Conservation (phyloP, 2,888 invertebrate species). For the Erebia aethiops region DNA sequence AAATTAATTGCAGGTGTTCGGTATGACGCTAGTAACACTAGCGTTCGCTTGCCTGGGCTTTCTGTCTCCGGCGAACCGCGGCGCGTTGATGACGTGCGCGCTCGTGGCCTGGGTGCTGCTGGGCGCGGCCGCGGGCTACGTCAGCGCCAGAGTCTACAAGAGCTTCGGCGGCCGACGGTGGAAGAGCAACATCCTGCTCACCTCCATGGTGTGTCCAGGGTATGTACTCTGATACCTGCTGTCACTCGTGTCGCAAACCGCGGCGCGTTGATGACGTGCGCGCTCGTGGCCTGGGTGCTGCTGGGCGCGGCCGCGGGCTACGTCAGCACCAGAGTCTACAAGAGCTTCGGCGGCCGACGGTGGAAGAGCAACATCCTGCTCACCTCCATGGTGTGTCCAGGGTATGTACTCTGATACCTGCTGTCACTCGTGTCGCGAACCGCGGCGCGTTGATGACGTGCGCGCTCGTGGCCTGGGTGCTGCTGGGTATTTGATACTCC, state of each 20-base stretch:
- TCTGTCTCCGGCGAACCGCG: slow-evolving; percentile 98
- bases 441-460: slow-evolving; percentile 99
- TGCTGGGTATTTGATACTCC: slow-evolving; percentile 85
- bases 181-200: slow-evolving; percentile 98
- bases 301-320: slow-evolving; percentile 98
- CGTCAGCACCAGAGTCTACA: slow-evolving; percentile 97
- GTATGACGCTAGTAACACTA: slow-evolving; percentile 97
- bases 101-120: slow-evolving; percentile 98
- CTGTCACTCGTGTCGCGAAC: slow-evolving; percentile 85
- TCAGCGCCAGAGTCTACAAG: slow-evolving; percentile 98
- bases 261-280: slow-evolving; percentile 99
- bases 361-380: slow-evolving; percentile 99
- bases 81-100: slow-evolving; percentile 99
- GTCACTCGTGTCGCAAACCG: slow-evolving; percentile 88
- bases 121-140: slow-evolving; percentile 98
- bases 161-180: slow-evolving; percentile 99
- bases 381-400: slow-evolving; percentile 98
- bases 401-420: slow-evolving; percentile 79
- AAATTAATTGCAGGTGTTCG: slow-evolving; percentile 82
- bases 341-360: slow-evolving; percentile 98
- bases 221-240: slow-evolving; percentile 54
- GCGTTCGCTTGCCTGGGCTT: slow-evolving; percentile 99
- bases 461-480: slow-evolving; percentile 97
- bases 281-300: slow-evolving; percentile 97
- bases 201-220: slow-evolving; percentile 98